Percentiles rank a stretch among this genome's conserved stretches.
These are phyloP conservation scores for Hipposideros armiger DNA, from an alignment of 2,113 vertebrate genomes.

Conservation along the genomic window DNA sequence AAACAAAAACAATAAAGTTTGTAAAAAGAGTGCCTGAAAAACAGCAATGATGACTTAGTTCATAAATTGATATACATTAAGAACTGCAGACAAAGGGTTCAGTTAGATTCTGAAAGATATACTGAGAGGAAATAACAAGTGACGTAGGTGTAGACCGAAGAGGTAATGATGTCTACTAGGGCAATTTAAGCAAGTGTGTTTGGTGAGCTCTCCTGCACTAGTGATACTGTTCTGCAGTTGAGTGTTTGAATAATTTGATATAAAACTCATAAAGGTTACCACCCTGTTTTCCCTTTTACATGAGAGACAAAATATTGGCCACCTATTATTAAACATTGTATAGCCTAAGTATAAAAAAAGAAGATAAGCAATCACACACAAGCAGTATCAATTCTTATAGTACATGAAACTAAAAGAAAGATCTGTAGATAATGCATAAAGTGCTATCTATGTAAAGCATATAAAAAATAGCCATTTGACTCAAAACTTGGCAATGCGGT, in stretches of 20 bases:
- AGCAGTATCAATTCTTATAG: not conserved
- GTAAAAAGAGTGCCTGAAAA: not conserved
- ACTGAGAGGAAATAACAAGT: not conserved
- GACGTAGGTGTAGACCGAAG: not conserved
- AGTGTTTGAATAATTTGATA: not conserved
- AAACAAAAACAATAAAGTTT: not conserved
- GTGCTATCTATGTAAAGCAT: constrained; percentile 1
- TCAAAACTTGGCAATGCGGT: not conserved
- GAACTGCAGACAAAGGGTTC: not conserved
- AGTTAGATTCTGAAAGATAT: not conserved
- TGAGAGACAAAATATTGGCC: not conserved
- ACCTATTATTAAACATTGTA: not conserved
- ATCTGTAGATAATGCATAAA: not conserved
- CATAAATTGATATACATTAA: not conserved
- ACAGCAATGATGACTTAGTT: not conserved
- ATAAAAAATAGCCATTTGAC: not conserved
- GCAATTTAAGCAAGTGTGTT: not conserved
- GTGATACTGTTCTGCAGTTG: not conserved
- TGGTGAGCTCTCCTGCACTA: not conserved
- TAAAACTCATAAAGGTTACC: not conserved
- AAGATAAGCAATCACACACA: constrained; percentile 2
- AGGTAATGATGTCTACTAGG: not conserved
- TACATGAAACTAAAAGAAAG: constrained; percentile 12
- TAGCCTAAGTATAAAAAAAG: not conserved
- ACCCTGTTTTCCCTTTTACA: not conserved